Evolutionary conservation across 2,888 invertebrate genomes (phyloP).

Genomic region (Diplazon laetatorius): DNA sequence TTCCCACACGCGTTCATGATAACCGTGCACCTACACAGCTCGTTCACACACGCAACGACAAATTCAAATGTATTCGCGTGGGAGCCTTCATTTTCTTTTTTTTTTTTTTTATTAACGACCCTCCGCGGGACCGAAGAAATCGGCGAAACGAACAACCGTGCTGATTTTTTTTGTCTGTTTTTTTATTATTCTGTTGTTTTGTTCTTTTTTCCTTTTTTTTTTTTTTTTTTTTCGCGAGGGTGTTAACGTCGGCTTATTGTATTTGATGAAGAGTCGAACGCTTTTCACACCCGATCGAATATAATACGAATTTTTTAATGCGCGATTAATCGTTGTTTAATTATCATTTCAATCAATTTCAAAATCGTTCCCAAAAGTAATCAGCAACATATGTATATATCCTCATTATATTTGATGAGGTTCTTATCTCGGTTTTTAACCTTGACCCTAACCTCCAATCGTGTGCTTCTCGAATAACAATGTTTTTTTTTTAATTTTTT

Average conservation of each 20-base stretch:
- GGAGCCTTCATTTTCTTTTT: conserved; percentile 47
- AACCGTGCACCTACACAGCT: not conserved
- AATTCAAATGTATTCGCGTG: conserved; percentile 51
- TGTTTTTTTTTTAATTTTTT: too few relatives aligned
- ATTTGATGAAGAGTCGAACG: not conserved
- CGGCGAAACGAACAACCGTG: not conserved
- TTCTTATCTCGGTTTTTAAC: not conserved
- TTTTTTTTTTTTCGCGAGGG: not conserved
- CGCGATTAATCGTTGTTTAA: not conserved
- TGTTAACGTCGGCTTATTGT: not conserved
- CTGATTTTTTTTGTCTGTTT: not conserved
- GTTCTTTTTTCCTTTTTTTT: conserved; percentile 3
- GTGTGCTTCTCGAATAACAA: too few relatives aligned
- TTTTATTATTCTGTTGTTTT: not conserved
- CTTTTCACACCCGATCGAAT: not conserved
- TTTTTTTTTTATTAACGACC: conserved; percentile 48
- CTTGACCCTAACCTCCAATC: too few relatives aligned
- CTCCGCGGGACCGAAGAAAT: conserved; percentile 40
- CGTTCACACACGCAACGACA: conserved; percentile 18
- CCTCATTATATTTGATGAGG: too few relatives aligned
- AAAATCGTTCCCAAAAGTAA: too few relatives aligned
- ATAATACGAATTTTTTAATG: not conserved
- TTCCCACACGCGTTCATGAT: not conserved
- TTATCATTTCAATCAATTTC: not conserved
- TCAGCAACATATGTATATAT: too few relatives aligned